Base-by-base conservation (phyloP, 2,888 invertebrate genomes). In the Cosmorhoe ocellata region DNA sequence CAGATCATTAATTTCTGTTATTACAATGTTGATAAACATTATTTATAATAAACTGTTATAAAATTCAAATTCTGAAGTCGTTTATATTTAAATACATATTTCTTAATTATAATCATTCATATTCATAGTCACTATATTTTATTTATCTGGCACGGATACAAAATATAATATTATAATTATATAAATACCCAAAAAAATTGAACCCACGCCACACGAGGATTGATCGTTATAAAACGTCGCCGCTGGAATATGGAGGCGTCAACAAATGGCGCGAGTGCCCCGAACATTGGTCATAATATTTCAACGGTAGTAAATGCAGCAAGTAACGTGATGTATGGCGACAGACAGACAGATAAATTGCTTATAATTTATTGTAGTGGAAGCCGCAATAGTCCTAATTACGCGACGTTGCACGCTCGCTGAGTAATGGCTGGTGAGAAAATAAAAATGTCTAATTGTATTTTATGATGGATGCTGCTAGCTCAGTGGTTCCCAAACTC, bases 321-420 rank as follows among this genome's bases (percentile, higher is more conserved):
- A 67, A 72, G 61, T 61, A 63, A 64, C 73, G 76, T 88, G 88
- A 89, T 88, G 79, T 81, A 89, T 84, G 79, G 78, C 74, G 88
- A 87, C 88, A 84, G 81, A 82, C 80, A 67, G 87, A 86, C 88
- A 82, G 81, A 88, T 88, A 87, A 88, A 89, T 89, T 86, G 84
- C 87, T 83, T 75, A 84, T 82, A 87, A 88, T 89, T 89, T 89
- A 89, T 86, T 76, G 78, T 79, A 72, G 77, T 81, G 73, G 81
- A 81, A 81, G 80, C 78, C 74, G 77, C 74, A 67, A 67, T 67
- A 68, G 67, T 76, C 77, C 83, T 85, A 85, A 85, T 86, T 84
- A 84, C 77, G 63, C 67, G 73, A 76, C 72, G 74, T 75, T 64
- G 75, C 74, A 61, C 64, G 69, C 67, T 70, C 59, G 36, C 59